phyloP scores from a whole-genome alignment of 2,797 vertebrate genomes.

The Prionace glauca region DNA sequence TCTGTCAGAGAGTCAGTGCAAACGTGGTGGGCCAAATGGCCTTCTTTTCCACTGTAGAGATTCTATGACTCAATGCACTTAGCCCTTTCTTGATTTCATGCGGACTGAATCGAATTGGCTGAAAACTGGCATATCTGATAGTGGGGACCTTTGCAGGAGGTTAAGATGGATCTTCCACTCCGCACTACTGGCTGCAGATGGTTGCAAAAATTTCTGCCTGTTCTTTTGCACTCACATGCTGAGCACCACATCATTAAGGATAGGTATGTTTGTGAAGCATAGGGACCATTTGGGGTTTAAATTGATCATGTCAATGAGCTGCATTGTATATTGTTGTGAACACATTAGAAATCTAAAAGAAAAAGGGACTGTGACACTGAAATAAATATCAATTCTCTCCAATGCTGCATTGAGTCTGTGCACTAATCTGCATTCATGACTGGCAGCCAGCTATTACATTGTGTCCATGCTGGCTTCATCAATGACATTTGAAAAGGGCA shows the following conservation, averaged over 20 bases:
- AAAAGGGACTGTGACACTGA: background rate
- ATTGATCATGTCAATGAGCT: background rate
- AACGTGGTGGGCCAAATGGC: too few relatives aligned
- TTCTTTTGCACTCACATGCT: background rate
- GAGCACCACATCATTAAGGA: background rate
- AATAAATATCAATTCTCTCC: background rate
- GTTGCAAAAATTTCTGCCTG: background rate
- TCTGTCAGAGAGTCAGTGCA: too few relatives aligned
- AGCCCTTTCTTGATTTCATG: background rate
- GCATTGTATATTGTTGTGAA: background rate
- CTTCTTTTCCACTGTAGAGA: too few relatives aligned
- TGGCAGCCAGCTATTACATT: background rate
- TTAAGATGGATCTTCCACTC: background rate
- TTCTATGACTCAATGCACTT: background rate
- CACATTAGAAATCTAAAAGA: background rate
- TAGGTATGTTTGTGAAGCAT: background rate
- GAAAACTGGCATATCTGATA: background rate
- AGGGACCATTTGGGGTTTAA: background rate
- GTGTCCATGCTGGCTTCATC: background rate
- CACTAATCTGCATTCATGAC: conserved; percentile 7
- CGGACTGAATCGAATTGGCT: background rate
- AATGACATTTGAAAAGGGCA: background rate
- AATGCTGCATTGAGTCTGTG: background rate
- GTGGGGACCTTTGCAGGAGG: background rate
- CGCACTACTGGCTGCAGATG: background rate